Conservation (phyloP, 1,140 invertebrate species). For the Zaprionus inermis region DNA sequence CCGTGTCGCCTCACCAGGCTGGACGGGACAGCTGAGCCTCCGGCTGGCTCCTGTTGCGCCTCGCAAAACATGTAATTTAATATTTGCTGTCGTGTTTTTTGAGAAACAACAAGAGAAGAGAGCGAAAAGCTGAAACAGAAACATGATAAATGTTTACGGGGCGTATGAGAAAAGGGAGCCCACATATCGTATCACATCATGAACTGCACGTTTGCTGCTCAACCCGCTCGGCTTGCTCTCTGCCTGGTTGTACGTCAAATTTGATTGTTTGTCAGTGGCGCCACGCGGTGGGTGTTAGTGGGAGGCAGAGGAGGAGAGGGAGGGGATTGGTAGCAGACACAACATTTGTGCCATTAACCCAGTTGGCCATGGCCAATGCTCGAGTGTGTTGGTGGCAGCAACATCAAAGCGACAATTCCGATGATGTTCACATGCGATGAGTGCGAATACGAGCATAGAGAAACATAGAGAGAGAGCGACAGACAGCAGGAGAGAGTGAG, state of each 20-base stretch:
- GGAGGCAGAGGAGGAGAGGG: conserved; percentile 8
- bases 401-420: conserved; percentile 70
- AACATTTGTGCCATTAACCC: conserved; percentile 77
- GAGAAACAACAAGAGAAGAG: conserved; percentile 13
- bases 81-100: conserved; percentile 66
- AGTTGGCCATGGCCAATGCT: conserved; percentile 52
- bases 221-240: not conserved
- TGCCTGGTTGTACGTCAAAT: conserved; percentile 21
- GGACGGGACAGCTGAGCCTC: conserved; percentile 24
- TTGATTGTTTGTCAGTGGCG: conserved; percentile 50
- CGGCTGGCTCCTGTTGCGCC: conserved; percentile 63
- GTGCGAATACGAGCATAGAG: conserved; percentile 38
- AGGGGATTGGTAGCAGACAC: conserved; percentile 17
- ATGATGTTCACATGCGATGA: conserved; percentile 52
- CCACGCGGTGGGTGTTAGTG: conserved; percentile 56
- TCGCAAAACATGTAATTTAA: conserved; percentile 71
- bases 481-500: not conserved
- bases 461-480: not conserved
- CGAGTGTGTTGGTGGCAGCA: conserved; percentile 58
- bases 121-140: conserved; percentile 26
- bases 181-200: not conserved
- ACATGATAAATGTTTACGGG: conserved; percentile 60
- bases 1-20: not conserved
- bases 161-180: conserved; percentile 25
- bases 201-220: conserved; percentile 16